phyloP scores from a whole-genome alignment of 2,888 invertebrate species.

The Brachylomia viminalis region DNA sequence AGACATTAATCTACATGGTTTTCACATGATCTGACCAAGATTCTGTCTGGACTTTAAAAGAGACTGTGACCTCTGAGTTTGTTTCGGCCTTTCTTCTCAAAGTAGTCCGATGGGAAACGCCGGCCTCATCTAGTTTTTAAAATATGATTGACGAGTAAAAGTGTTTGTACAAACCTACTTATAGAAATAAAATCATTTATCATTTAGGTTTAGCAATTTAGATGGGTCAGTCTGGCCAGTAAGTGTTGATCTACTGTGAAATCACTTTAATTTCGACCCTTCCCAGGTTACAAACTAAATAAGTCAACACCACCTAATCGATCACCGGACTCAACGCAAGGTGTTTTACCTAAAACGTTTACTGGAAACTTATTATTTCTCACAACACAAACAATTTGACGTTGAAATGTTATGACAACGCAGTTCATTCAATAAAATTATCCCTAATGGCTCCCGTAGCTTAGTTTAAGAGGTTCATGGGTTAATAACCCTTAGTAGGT shows the following conservation, averaged over 20 bases:
- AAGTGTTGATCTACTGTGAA: background rate
- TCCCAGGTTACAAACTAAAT: constrained; percentile 3
- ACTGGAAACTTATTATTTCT: constrained; percentile 52
- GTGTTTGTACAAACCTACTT: too few species aligned
- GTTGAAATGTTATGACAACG: constrained; percentile 58
- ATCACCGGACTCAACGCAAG: background rate
- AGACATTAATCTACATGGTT: too few species aligned
- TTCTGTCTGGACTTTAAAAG: too few species aligned
- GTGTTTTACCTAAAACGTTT: background rate
- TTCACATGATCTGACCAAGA: too few species aligned
- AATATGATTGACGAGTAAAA: too few species aligned
- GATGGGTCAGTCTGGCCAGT: too few species aligned
- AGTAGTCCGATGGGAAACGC: too few species aligned
- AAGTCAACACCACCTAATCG: constrained; percentile 30
- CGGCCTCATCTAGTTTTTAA: too few species aligned
- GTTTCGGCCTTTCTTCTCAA: too few species aligned
- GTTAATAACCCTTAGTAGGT: constrained; percentile 19
- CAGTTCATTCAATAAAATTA: constrained; percentile 54
- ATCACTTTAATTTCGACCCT: constrained; percentile 5
- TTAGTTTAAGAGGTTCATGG: constrained; percentile 5
- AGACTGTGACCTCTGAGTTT: too few species aligned
- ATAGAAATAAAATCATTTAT: too few species aligned
- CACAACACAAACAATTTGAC: constrained; percentile 46
- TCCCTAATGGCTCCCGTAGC: constrained; percentile 39
- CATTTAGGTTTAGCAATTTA: too few species aligned